Percentiles rank a stretch among this genome's conserved stretches.
Conservation (phyloP, 2,113 vertebrate species). For the Coregonus clupeaformis region DNA sequence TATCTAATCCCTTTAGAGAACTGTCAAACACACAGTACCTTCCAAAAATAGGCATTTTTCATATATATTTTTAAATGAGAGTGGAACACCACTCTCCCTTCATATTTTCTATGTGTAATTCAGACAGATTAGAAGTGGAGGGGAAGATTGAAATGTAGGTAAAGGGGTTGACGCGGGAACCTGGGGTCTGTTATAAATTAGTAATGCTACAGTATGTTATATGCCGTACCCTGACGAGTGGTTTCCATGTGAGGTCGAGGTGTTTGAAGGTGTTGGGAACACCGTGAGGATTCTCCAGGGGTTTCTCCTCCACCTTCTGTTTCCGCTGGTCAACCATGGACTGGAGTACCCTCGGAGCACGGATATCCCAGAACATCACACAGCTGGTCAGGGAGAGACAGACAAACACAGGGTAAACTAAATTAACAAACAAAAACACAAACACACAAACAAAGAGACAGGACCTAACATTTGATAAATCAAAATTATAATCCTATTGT, state of each 20-base stretch:
- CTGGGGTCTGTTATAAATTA: too few species aligned
- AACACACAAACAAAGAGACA: constrained; percentile 18
- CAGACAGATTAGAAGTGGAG: too few species aligned
- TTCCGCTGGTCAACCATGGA: constrained; percentile 49
- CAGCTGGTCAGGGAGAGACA: constrained; percentile 61
- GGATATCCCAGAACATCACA: constrained; percentile 89
- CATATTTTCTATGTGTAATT: too few species aligned
- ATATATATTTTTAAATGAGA: too few species aligned
- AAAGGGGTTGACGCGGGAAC: neutral
- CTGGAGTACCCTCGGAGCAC: constrained; percentile 54
- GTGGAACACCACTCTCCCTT: too few species aligned
- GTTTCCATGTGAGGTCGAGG: constrained; percentile 85
- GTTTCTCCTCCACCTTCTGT: constrained; percentile 60
- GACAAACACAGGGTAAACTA: constrained; percentile 9
- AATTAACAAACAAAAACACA: neutral
- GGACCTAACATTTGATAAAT: neutral
- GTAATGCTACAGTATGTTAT: too few species aligned
- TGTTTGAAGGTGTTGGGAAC: constrained; percentile 78
- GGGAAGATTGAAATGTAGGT: neutral
- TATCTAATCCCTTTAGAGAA: constrained; percentile 1
- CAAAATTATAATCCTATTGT: neutral
- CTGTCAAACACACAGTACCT: neutral
- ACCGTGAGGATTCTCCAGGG: constrained; percentile 45
- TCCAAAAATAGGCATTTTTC: neutral
- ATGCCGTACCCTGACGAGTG: constrained; percentile 77